Evolutionary conservation across 2,888 invertebrate species (phyloP), one percentile per base, ranked within the genome.

Genomic region (Drosophila ustulata): DNA sequence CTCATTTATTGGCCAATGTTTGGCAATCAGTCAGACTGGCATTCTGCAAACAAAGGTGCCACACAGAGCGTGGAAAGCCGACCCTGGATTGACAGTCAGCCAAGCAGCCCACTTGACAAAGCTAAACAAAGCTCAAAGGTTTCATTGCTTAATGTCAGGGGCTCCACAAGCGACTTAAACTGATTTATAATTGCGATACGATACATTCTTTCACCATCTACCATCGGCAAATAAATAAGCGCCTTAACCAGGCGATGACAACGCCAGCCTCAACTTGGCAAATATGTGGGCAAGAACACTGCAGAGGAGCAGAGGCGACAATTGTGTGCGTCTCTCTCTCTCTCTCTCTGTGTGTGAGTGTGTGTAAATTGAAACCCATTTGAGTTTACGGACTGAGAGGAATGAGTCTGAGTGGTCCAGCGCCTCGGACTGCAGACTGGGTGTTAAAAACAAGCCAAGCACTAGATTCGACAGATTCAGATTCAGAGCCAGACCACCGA

Each of bases 101-200:
- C 68, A 66, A 65, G 51, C 66, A 78, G 53, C 67, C 80, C 77
- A 78, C 79, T 76, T 76, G 75, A 78, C 75, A 76, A 74, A 77
- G 71, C 80, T 58, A 80, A 76, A 76, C 76, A 79, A 71, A 86
- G 82, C 82, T 86, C 89, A 89, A 85, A 85, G 89, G 89, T 88
- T 88, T 85, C 85, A 85, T 89, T 85, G 89, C 85, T 89, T 85
- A 85, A 88, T 85, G 85, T 85, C 85, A 89, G 73, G 73, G 86
- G 81, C 78, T 83, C 82, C 66, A 55, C 66, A 63, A 67, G 66
- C 67, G 89, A 88, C 88, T 90, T 90, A 89, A 90, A 90, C 91
- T 86, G 89, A 90, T 91, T 91, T 90, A 90, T 89, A 90, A 90
- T 90, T 85, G 82, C 88, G 83, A 81, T 81, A 84, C 86, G 83